Base-by-base conservation (phyloP, 2,888 invertebrate genomes). In the Gonocerus acuteangulatus region DNA sequence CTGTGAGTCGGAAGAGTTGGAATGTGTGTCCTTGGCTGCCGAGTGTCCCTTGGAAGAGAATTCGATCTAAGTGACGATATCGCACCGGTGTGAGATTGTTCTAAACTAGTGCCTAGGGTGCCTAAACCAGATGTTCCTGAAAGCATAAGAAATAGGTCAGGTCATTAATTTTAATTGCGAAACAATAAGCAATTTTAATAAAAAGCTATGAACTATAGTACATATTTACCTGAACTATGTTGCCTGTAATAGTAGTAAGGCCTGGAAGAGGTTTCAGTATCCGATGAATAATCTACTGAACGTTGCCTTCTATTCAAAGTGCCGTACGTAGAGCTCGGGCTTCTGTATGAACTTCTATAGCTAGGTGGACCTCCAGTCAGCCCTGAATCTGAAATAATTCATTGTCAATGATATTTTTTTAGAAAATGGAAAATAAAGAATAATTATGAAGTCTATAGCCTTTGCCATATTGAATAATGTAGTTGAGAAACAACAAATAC, bases 211-310 rank as follows among this genome's bases (percentile, higher is more conserved):
- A n/a, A n/a, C n/a, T n/a, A n/a, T n/a, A n/a, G n/a, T n/a, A n/a
- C n/a, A n/a, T 7, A 15, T 11, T 2, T 48, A 65, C 66, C 65
- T 34, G 65, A 34, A 51, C 60, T 63, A 39, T 62, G 62, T 21
- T 65, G 66, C 15, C 67, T 52, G 69, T 86, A 85, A 74, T 89
- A 89, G 71, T 86, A 85, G 67, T 82, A 87, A 56, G 87, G 86
- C 67, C 69, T 67, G 18, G 68, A 64, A 19, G 67, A 65, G 4
- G 90, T 89, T 77, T 96, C 95, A 0, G 95, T 95, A 72, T 95
- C 95, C 52, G 95, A 95, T 21, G 94, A 94, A 74, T 93, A 93
- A 76, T 93, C 92, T 72, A 95, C 77, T 67, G 80, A 79, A 69
- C 89, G 79, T 70, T 88, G 86, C 66, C 91, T 82, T 70, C 89